Conservation (phyloP, 2,888 invertebrate species). For the Heliconius charithonia region DNA sequence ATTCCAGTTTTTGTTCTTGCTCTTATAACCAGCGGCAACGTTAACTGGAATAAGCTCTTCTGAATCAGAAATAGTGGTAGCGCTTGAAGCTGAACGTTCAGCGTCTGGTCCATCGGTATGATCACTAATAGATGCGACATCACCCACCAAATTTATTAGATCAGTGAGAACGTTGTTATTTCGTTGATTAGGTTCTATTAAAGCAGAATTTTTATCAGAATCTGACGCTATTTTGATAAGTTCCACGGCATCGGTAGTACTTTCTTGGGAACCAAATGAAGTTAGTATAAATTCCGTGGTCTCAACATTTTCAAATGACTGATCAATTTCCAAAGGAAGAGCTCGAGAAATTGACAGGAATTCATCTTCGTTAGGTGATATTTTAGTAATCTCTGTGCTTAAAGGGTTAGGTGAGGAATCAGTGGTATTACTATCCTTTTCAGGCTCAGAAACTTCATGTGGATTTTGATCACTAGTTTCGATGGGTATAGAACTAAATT, state of each 20-base stretch:
- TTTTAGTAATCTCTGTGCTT: conserved; percentile 53
- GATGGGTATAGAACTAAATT: conserved; percentile 74
- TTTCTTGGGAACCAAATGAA: conserved; percentile 70
- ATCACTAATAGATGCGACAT: conserved; percentile 76
- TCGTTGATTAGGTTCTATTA: conserved; percentile 63
- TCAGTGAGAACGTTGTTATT: conserved; percentile 68
- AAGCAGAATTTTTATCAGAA: conserved; percentile 62
- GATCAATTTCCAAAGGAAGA: conserved; percentile 51
- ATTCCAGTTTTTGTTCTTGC: conserved; percentile 76
- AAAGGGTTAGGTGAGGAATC: conserved; percentile 58
- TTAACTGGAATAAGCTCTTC: conserved; percentile 77
- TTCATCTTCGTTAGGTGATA: conserved; percentile 57
- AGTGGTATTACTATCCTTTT: conserved; percentile 58
- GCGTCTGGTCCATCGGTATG: conserved; percentile 60
- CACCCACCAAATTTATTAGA: conserved; percentile 75
- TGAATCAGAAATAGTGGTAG: conserved; percentile 68
- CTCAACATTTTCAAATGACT: conserved; percentile 66
- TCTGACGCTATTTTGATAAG: conserved; percentile 68
- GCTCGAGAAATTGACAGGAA: conserved; percentile 59
- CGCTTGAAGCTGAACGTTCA: conserved; percentile 48
- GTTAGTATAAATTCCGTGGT: conserved; percentile 72
- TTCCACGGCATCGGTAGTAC: conserved; percentile 70
- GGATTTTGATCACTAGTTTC: conserved; percentile 79
- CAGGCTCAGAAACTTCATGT: conserved; percentile 64
- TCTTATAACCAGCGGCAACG: conserved; percentile 68